Evolutionary conservation across 1,140 invertebrate genomes (phyloP).

Genomic region (Ylistrum balloti): DNA sequence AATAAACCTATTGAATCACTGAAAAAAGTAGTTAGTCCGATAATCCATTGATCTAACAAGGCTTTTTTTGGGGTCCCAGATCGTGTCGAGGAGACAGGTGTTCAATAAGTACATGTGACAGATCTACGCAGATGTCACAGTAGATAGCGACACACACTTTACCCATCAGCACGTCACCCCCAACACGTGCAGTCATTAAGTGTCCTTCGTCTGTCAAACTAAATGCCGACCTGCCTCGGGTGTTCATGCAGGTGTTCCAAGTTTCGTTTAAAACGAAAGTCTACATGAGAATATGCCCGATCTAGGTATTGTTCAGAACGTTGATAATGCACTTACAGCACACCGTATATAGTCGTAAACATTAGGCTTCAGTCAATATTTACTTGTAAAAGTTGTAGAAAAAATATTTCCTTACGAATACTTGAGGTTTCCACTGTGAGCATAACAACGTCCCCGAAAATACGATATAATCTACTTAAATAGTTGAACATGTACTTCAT

Average conservation of each 20-base stretch:
- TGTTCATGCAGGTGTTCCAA: constrained; percentile 26
- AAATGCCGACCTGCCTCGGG: constrained; percentile 23
- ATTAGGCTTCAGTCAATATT: too few relatives aligned
- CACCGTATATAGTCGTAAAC: too few relatives aligned
- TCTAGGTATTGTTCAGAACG: neutral
- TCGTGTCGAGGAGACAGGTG: neutral
- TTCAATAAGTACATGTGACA: constrained; percentile 17
- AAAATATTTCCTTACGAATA: too few relatives aligned
- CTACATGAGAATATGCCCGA: neutral
- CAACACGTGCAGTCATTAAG: constrained; percentile 16
- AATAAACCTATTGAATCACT: too few relatives aligned
- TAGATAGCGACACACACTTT: neutral
- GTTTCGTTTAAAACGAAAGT: neutral
- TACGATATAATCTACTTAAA: too few relatives aligned
- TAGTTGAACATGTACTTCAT: too few relatives aligned
- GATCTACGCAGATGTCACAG: neutral
- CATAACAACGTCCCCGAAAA: too few relatives aligned
- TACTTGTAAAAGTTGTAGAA: too few relatives aligned
- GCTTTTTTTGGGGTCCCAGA: neutral
- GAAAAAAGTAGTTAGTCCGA: too few relatives aligned
- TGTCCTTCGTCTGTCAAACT: neutral
- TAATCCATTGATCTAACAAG: neutral
- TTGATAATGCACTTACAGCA: too few relatives aligned
- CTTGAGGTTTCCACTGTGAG: too few relatives aligned
- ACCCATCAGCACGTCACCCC: neutral